phyloP scores from a whole-genome alignment of 64 coral and sea anemone species.

The Pocillopora verrucosa region DNA sequence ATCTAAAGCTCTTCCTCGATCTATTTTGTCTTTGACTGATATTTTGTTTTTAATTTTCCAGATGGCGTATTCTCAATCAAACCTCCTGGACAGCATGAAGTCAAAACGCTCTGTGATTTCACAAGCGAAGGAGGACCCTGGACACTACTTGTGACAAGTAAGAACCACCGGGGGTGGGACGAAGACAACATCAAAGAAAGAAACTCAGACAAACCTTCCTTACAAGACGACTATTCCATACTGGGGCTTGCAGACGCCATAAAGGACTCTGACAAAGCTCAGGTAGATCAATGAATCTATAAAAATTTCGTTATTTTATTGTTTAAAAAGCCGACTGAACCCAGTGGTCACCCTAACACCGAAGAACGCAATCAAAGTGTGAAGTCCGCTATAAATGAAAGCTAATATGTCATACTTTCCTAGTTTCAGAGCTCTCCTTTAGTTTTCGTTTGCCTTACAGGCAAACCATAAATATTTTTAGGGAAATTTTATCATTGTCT shows the following conservation, averaged over 20 bases:
- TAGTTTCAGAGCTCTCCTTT: too few species aligned
- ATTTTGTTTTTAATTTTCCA: not conserved
- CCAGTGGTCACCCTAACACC: too few species aligned
- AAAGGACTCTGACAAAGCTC: constrained; percentile 58
- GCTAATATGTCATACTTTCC: too few species aligned
- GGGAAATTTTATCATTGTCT: too few species aligned
- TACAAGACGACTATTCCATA: too few species aligned
- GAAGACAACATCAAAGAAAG: constrained; percentile 59
- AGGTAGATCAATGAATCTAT: constrained; percentile 35
- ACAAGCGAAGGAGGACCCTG: constrained; percentile 56
- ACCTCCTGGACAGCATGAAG: constrained; percentile 42
- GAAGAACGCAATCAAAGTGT: too few species aligned
- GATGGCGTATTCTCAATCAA: constrained; percentile 68
- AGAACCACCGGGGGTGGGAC: constrained; percentile 43
- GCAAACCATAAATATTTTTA: too few species aligned
- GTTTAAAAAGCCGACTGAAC: too few species aligned
- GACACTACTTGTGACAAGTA: constrained; percentile 67
- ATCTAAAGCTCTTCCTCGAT: too few species aligned
- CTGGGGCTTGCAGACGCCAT: constrained; percentile 50
- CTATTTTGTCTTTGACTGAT: not conserved
- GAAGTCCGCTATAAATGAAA: too few species aligned
- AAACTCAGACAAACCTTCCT: too few species aligned
- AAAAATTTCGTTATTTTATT: not conserved
- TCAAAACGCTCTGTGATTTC: constrained; percentile 80
- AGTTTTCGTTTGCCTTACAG: too few species aligned